Percentiles rank a stretch among this genome's conserved stretches.
Evolutionary conservation across 2,113 vertebrate species (phyloP).

Genomic region (Nibea coibor): DNA sequence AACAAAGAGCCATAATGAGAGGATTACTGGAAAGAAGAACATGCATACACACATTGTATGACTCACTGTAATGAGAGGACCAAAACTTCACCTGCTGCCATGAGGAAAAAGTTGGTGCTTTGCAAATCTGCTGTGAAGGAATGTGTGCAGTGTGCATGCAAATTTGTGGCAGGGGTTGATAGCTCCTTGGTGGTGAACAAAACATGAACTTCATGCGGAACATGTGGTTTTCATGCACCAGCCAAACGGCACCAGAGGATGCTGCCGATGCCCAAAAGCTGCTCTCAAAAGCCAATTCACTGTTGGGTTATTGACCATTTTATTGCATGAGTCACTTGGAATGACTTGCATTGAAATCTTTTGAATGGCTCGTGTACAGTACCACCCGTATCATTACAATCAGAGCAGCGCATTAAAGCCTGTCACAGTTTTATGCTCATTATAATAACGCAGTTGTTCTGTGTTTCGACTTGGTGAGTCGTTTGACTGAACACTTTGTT

Average conservation of each 20-base stretch:
- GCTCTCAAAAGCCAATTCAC: conserved; percentile 35
- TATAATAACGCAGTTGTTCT: background rate
- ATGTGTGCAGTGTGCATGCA: conserved; percentile 17
- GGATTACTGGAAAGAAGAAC: conserved; percentile 26
- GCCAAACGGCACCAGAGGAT: conserved; percentile 28
- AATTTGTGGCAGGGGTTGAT: conserved; percentile 10
- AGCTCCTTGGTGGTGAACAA: conserved; percentile 30
- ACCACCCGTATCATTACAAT: background rate
- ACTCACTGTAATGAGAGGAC: conserved; percentile 30
- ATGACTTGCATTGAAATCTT: conserved; percentile 4
- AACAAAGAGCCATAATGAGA: conserved; percentile 17
- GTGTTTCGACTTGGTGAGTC: background rate
- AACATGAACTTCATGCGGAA: conserved; percentile 41
- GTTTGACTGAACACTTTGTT: background rate
- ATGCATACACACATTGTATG: conserved; percentile 26
- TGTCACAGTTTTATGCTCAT: background rate
- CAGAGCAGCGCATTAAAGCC: background rate
- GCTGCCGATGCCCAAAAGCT: conserved; percentile 38
- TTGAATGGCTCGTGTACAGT: background rate
- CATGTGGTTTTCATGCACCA: conserved; percentile 45
- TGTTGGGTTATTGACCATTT: conserved; percentile 33
- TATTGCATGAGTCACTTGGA: conserved; percentile 37
- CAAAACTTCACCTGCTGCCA: conserved; percentile 48
- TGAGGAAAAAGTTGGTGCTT: conserved; percentile 1
- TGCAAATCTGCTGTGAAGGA: conserved; percentile 15